These are phyloP conservation scores for Cenopis cana DNA, from an alignment of 2,888 invertebrate genomes.

Conservation along the genomic window DNA sequence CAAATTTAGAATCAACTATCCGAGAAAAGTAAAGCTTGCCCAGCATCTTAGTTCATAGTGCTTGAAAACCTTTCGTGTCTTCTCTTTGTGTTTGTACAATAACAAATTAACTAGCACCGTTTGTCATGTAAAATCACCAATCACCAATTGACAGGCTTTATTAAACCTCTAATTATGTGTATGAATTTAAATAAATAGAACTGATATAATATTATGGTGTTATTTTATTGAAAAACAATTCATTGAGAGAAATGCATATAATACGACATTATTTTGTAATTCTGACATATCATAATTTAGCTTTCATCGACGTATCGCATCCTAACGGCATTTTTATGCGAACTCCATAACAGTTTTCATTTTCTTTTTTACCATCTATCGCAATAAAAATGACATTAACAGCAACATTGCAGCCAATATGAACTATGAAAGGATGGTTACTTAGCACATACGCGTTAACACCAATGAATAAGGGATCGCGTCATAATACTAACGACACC, in stretches of 20 bases:
- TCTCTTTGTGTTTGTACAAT: slow-evolving; percentile 67
- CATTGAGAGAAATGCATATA: slow-evolving; percentile 33
- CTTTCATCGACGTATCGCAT: neutral
- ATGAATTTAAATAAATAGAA: slow-evolving; percentile 79
- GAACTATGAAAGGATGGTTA: too few species aligned
- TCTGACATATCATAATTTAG: slow-evolving; percentile 3
- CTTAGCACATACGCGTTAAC: too few species aligned
- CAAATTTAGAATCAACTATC: slow-evolving; percentile 19
- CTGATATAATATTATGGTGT: slow-evolving; percentile 62
- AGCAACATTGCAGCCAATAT: too few species aligned
- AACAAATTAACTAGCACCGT: slow-evolving; percentile 71
- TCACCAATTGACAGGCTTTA: slow-evolving; percentile 71
- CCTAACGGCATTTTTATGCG: neutral
- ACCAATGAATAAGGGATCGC: too few species aligned
- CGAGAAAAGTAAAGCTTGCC: slow-evolving; percentile 49
- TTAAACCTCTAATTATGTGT: slow-evolving; percentile 72
- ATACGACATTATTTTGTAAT: slow-evolving; percentile 11
- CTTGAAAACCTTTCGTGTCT: slow-evolving; percentile 60
- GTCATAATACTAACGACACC: too few species aligned
- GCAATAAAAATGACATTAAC: too few species aligned
- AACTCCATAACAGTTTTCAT: too few species aligned
- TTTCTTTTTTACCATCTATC: too few species aligned
- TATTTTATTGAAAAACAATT: slow-evolving; percentile 55
- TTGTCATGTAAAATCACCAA: slow-evolving; percentile 73
- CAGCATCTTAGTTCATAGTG: slow-evolving; percentile 62